A percentile compares a stretch with the other conserved stretches of the same genome.
Conservation (phyloP, 2,888 invertebrate species). For the Saturnia japonica region DNA sequence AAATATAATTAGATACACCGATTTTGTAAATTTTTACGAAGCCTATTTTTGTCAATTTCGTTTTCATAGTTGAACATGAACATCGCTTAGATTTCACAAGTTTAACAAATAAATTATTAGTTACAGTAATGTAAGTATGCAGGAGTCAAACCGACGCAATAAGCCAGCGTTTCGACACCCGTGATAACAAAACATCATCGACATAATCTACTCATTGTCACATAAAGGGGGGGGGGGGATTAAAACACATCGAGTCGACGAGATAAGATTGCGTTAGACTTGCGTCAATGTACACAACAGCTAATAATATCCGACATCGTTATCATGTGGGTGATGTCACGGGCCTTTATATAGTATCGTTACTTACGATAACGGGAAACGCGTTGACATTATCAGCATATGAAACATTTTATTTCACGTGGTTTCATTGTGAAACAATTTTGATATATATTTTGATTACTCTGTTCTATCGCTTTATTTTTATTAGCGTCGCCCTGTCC, state of each 20-base stretch:
- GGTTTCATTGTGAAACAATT: neutral
- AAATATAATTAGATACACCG: no score
- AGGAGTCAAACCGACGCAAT: constrained; percentile 4
- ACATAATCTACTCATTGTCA: constrained; percentile 19
- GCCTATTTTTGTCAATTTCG: neutral
- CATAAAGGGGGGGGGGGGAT: constrained; percentile 24
- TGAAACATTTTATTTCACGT: neutral
- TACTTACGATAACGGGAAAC: constrained; percentile 11
- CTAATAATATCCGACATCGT: constrained; percentile 11
- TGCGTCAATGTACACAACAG: constrained; percentile 31
- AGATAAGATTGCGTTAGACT: constrained; percentile 27
- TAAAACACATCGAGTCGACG: constrained; percentile 27
- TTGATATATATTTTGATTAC: constrained; percentile 3
- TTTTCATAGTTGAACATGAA: neutral
- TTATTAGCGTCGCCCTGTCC: no score
- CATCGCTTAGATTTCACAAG: no score
- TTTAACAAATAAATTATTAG: neutral
- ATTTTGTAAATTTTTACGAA: neutral
- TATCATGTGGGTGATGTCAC: constrained; percentile 23
- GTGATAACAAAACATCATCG: neutral
- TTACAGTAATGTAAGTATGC: neutral
- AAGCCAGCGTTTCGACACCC: constrained; percentile 5
- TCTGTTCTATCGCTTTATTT: neutral
- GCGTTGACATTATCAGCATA: neutral
- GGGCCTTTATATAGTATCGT: constrained; percentile 23